Evolutionary conservation across 23 tunicate species (phyloP), one percentile per base, ranked within the genome.

Genomic region (Ascidia mentula): DNA sequence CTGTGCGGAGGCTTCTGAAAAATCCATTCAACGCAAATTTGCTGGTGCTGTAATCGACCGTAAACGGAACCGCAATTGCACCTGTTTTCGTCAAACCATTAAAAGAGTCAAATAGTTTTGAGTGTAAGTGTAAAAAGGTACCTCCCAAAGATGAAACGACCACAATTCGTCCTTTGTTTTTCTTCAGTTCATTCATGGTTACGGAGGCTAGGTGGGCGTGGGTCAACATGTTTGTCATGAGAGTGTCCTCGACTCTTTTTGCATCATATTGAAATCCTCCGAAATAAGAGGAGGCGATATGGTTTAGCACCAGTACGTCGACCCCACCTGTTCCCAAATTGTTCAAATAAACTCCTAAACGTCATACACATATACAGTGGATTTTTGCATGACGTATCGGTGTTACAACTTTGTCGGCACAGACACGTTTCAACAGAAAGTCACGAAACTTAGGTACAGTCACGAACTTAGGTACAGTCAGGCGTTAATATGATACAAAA

Each of bases 251-350:
- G 15, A 77, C 15, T 6, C 45, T 33, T 40, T 40, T 34, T 9
- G 34, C 80, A 15, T 77, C 60, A 28, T 53, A 9, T 6, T 46
- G 80, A 40, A 42, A 77, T 1, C 69, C 69, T 0, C 80, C 80
- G 69, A 40, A 32, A 45, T 38, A 40, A 2, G 65, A n/a, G 6
- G 32, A 32, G 12, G 31, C 24, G 20, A 77, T 8, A 69, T 77
- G 80, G 60, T 77, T 77, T n/a, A 77, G 31, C n/a, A 77, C 31
- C 36, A 77, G 36, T n/a, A 77, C 69, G 46, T 77, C 80, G 6
- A 77, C 45, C 28, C 80, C 80, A 31, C 80, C 80, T 77, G 17
- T n/a, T n/a, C n/a, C n/a, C n/a, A n/a, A n/a, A n/a, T n/a, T n/a
- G n/a, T n/a, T n/a, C n/a, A n/a, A n/a, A n/a, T n/a, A n/a, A n/a